A percentile compares a stretch with the other conserved stretches of the same genome.
These are phyloP conservation scores for Blomia tropicalis DNA, from an alignment of 2,888 invertebrate genomes.

Conservation along the genomic window DNA sequence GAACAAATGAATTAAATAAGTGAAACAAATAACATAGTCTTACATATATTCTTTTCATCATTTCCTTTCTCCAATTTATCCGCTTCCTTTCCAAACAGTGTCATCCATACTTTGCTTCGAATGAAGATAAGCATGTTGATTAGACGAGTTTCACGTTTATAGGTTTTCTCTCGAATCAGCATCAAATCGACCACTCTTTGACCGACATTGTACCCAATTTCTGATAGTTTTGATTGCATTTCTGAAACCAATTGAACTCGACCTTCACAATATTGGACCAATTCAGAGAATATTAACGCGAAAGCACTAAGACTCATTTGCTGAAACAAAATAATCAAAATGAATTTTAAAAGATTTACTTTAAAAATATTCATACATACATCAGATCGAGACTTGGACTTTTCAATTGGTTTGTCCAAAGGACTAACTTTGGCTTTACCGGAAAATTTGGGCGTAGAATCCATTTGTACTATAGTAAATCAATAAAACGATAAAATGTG, in stretches of 20 bases:
- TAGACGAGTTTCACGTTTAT: slow-evolving; percentile 83
- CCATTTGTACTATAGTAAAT: slow-evolving; percentile 12
- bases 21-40: neutral
- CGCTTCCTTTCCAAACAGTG: slow-evolving; percentile 90
- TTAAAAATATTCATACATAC: slow-evolving; percentile 7
- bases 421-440: slow-evolving; percentile 21
- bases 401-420: slow-evolving; percentile 23
- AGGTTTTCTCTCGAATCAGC: slow-evolving; percentile 78
- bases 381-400: slow-evolving; percentile 10
- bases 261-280: slow-evolving; percentile 86
- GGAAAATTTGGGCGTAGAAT: slow-evolving; percentile 16
- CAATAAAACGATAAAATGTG: neutral
- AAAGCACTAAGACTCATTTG: slow-evolving; percentile 65
- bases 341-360: neutral
- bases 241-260: slow-evolving; percentile 42
- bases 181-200: slow-evolving; percentile 78
- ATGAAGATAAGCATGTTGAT: slow-evolving; percentile 86
- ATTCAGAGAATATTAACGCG: slow-evolving; percentile 88
- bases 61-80: slow-evolving; percentile 96
- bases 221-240: slow-evolving; percentile 54
- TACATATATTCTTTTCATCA: slow-evolving; percentile 84
- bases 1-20: neutral
- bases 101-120: slow-evolving; percentile 94
- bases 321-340: neutral
- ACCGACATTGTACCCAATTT: slow-evolving; percentile 88